Conservation (phyloP, 1,140 invertebrate genomes). For the Globodera rostochiensis region DNA sequence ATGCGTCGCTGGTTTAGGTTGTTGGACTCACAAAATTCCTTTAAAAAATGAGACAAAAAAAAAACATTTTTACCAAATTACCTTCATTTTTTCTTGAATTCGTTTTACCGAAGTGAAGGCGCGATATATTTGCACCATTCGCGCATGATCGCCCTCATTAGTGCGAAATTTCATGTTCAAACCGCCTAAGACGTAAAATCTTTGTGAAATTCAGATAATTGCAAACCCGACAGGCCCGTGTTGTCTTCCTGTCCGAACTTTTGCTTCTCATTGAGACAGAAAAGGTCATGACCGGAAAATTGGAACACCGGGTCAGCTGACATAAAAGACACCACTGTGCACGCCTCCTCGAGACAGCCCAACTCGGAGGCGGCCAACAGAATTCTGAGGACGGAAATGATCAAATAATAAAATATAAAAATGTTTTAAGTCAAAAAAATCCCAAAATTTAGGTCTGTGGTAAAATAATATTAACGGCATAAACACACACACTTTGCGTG, state of each 20-base stretch:
- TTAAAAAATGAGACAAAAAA: constrained; percentile 63
- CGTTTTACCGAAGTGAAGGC: constrained; percentile 71
- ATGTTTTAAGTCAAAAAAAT: too few relatives aligned
- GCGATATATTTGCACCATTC: constrained; percentile 84
- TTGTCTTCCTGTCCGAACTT: constrained; percentile 70
- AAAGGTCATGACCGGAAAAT: constrained; percentile 65
- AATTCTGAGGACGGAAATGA: constrained; percentile 44
- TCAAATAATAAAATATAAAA: constrained; percentile 24
- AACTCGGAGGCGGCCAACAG: constrained; percentile 38
- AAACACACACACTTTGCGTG: constrained; percentile 30
- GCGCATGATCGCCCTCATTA: constrained; percentile 87
- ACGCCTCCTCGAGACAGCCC: constrained; percentile 76
- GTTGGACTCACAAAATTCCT: constrained; percentile 88
- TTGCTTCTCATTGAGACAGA: constrained; percentile 53
- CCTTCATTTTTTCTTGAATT: constrained; percentile 71
- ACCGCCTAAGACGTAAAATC: constrained; percentile 63
- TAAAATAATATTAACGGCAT: constrained; percentile 18
- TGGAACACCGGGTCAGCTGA: constrained; percentile 74
- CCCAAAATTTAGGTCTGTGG: neutral
- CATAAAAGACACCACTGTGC: constrained; percentile 75
- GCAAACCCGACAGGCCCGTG: constrained; percentile 72
- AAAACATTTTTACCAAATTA: constrained; percentile 37
- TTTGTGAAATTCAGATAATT: neutral
- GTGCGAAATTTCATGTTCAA: constrained; percentile 77
- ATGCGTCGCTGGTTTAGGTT: constrained; percentile 84